These are phyloP conservation scores for Conchocele bisecta DNA, from an alignment of 2,888 invertebrate genomes.

Conservation along the genomic window DNA sequence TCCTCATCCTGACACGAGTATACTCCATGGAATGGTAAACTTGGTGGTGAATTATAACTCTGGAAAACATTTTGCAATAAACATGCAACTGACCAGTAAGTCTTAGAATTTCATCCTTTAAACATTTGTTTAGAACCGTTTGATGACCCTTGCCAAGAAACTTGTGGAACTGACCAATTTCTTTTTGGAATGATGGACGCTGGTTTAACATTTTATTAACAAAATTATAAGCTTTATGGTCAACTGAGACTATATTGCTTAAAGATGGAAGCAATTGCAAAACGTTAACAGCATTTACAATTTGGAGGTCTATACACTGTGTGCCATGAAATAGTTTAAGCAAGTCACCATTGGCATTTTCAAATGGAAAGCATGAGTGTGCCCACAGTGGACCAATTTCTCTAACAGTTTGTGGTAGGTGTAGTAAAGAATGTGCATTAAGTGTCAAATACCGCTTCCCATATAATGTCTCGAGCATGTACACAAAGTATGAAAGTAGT, in stretches of 20 bases:
- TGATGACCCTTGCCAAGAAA: too few species aligned
- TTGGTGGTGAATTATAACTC: not conserved
- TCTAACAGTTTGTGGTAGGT: slow-evolving; percentile 12
- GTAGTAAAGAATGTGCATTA: slow-evolving; percentile 31
- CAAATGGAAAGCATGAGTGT: slow-evolving; percentile 29
- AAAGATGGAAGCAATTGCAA: slow-evolving; percentile 22
- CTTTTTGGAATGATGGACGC: too few species aligned
- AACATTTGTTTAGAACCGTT: too few species aligned
- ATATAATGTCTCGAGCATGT: slow-evolving; percentile 20
- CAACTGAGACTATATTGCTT: not conserved
- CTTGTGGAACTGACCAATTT: too few species aligned
- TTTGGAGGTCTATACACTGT: slow-evolving; percentile 27
- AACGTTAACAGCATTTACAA: slow-evolving; percentile 27
- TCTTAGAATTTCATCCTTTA: too few species aligned
- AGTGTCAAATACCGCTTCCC: slow-evolving; percentile 20
- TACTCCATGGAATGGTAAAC: slow-evolving; percentile 8
- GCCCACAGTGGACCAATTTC: slow-evolving; percentile 33
- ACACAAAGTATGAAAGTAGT: slow-evolving; percentile 22
- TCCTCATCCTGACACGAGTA: slow-evolving; percentile 12
- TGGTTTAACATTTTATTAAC: too few species aligned
- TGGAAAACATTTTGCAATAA: not conserved
- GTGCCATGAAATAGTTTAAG: slow-evolving; percentile 40
- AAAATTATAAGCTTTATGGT: not conserved
- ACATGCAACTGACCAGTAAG: too few species aligned
- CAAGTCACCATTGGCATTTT: slow-evolving; percentile 39